Evolutionary conservation across 2,113 vertebrate genomes (phyloP), one percentile per base, ranked within the genome.

Genomic region (Hucho hucho): DNA sequence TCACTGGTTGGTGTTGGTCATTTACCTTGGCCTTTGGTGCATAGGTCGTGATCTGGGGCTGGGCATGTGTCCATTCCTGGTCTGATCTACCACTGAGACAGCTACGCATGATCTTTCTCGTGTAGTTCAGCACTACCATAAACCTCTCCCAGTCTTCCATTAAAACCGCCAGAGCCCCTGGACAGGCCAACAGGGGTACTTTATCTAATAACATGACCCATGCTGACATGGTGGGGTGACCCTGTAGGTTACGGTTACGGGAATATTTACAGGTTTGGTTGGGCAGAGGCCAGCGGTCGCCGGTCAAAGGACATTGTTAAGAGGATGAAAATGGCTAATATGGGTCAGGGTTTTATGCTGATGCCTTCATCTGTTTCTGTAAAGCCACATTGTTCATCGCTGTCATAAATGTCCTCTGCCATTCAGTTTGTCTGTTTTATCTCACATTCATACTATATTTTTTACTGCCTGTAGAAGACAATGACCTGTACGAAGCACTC

Each of bases 171-270:
- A 53, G 49, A 16, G 49, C 49, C 49, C 16, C 4, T 53, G 49
- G 49, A 14, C 16, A 43, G 37, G 37, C 37, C 37, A 43, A 43
- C 37, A 43, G 37, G 9, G 43, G n/a, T 70, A 71, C 59, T 74
- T 70, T 64, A 24, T 22, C 69, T 70, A 70, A 70, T 74, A 6
- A 70, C 18, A 43, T 61, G 70, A 73, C 64, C 29, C 46, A 2
- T 16, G 37, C 16, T 64, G 43, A 74, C 76, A 56, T 25, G 20
- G 58, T 26, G 29, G 37, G 26, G n/a, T 18, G 24, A 46, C 53
- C 74, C 67, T 4, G 16, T 26, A 16, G 14, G 53, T 37, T 25
- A 64, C 26, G 58, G 37, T 73, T 24, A 2, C 6, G 16, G 13
- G 18, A 47, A 78, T 74, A 74, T 64, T 25, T 64, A 46, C 58